Conservation (phyloP, 2,797 vertebrate genomes). For the Threskiornis aethiopicus region DNA sequence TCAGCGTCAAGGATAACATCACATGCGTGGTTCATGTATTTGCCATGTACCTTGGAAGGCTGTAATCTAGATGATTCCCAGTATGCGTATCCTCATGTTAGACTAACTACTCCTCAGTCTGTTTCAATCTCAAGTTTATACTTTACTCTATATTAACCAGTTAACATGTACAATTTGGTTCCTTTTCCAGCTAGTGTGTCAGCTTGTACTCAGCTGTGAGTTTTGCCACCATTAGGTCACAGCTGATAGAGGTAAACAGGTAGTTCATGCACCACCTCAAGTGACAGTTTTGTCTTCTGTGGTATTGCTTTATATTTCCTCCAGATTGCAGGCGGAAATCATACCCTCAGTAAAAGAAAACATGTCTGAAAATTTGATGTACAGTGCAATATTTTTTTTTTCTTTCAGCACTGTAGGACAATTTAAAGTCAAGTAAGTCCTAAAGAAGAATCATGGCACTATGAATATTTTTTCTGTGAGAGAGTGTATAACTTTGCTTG, state of each 20-base stretch:
- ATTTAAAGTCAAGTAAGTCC: not conserved
- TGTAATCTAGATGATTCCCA: not conserved
- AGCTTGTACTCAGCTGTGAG: not conserved
- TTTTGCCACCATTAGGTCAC: not conserved
- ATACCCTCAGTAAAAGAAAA: not conserved
- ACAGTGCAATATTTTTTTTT: not conserved
- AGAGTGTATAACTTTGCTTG: not conserved
- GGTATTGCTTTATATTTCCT: not conserved
- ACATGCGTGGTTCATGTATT: not conserved
- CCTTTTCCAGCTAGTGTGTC: not conserved
- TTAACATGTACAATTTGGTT: not conserved
- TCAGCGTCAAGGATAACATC: not conserved
- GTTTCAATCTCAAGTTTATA: not conserved
- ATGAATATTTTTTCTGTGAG: not conserved
- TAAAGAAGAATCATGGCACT: not conserved
- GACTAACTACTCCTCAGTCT: not conserved
- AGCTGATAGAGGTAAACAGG: not conserved
- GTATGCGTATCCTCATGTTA: not conserved
- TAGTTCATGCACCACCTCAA: not conserved
- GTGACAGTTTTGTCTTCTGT: not conserved
- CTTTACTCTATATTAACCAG: not conserved
- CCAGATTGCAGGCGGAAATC: not conserved
- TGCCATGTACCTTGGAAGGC: not conserved
- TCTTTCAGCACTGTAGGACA: not conserved
- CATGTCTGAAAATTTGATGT: not conserved